Evolutionary conservation across 2,113 vertebrate genomes (phyloP).

Genomic region (Salvator merianae): DNA sequence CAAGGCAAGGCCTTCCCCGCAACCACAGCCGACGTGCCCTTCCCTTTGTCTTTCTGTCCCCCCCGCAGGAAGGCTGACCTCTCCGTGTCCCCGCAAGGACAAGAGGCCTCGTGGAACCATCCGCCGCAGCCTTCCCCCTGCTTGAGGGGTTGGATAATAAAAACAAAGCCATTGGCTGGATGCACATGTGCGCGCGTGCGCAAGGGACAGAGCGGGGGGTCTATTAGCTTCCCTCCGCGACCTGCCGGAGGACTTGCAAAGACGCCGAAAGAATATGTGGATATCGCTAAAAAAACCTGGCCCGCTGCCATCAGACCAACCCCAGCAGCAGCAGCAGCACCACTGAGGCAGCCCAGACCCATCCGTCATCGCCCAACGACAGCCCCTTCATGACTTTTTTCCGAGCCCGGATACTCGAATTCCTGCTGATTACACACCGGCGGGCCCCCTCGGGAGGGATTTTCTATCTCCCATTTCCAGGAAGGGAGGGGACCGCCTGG

Average conservation of each 20-base stretch:
- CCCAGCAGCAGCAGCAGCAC: conserved; percentile 20
- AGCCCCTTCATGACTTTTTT: conserved; percentile 77
- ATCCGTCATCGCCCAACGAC: conserved; percentile 76
- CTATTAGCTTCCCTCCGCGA: conserved; percentile 59
- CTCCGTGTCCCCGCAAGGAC: not conserved
- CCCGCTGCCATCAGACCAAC: conserved; percentile 65
- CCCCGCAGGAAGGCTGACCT: conserved; percentile 32
- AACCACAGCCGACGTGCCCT: not conserved
- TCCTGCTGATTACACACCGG: conserved; percentile 74
- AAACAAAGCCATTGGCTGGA: conserved; percentile 35
- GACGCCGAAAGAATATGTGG: conserved; percentile 77
- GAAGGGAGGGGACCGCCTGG: conserved; percentile 85
- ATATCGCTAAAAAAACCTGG: conserved; percentile 72
- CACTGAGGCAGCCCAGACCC: conserved; percentile 57
- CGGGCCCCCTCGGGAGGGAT: conserved; percentile 57
- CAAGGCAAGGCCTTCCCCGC: not conserved
- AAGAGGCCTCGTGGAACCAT: conserved; percentile 13
- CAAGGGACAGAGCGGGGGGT: not conserved
- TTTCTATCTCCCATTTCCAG: conserved; percentile 77
- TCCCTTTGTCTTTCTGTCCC: conserved; percentile 7
- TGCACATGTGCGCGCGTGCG: conserved; percentile 51
- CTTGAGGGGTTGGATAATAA: conserved; percentile 58
- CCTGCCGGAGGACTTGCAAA: conserved; percentile 49
- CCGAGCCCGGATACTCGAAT: conserved; percentile 80
- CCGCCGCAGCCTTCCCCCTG: conserved; percentile 43